A percentile compares a stretch with the other conserved stretches of the same genome.
Evolutionary conservation across 2,888 invertebrate genomes (phyloP).

Genomic region (Nineta flava): DNA sequence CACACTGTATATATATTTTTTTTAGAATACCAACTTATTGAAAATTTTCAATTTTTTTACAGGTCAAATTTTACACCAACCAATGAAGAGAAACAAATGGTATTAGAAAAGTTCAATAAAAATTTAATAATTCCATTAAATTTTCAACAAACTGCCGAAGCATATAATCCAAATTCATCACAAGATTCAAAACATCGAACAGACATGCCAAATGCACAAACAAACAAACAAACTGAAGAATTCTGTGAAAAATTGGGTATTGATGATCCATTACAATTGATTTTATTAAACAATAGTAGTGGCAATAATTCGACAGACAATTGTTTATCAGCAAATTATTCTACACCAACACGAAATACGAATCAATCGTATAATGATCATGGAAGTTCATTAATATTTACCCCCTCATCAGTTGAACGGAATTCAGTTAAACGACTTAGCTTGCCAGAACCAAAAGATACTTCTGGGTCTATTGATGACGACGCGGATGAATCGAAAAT

Average conservation of each 20-base stretch:
- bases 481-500: background rate
- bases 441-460: constrained; percentile 19
- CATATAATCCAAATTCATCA: constrained; percentile 33
- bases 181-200: constrained; percentile 13
- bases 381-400: constrained; percentile 1
- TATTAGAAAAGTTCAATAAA: constrained; percentile 45
- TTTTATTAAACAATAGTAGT: constrained; percentile 30
- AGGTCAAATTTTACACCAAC: constrained; percentile 62
- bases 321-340: background rate
- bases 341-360: background rate
- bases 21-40: background rate
- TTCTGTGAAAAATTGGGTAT: constrained; percentile 55
- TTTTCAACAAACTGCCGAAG: constrained; percentile 60
- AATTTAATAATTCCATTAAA: constrained; percentile 57
- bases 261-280: constrained; percentile 62
- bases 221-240: constrained; percentile 51
- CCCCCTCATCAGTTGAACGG: constrained; percentile 12
- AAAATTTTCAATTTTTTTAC: background rate
- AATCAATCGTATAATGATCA: background rate
- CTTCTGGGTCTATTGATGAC: background rate
- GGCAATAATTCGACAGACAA: constrained; percentile 13
- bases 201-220: constrained; percentile 32
- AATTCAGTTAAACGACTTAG: constrained; percentile 15
- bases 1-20: no score
- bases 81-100: constrained; percentile 48